phyloP scores from a whole-genome alignment of 2,797 vertebrate species.

The Percopsis omiscomaycus region DNA sequence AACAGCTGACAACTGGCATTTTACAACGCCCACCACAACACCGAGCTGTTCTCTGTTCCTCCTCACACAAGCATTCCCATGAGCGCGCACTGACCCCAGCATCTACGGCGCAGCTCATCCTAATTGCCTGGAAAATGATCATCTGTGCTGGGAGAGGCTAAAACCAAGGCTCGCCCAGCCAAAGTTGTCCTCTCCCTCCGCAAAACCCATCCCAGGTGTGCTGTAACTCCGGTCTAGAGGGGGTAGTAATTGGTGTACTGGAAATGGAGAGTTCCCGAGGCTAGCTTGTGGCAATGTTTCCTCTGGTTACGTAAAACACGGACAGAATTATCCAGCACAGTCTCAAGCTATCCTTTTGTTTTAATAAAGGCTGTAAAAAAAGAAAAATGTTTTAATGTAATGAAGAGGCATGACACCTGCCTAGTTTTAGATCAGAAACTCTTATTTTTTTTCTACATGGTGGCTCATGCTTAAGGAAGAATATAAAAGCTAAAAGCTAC shows the following conservation, averaged over 20 bases:
- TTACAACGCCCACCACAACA: not conserved
- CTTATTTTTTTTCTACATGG: no score
- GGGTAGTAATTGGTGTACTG: slow-evolving; percentile 41
- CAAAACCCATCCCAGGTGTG: not conserved
- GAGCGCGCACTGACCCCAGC: not conserved
- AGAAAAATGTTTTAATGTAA: no score
- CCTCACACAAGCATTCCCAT: not conserved
- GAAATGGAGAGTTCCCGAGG: slow-evolving; percentile 36
- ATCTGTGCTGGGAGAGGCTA: not conserved
- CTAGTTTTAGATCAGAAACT: no score
- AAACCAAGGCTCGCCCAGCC: not conserved
- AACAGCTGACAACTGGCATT: not conserved
- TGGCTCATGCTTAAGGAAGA: no score
- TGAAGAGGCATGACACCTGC: no score
- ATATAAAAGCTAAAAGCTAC: no score
- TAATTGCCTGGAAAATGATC: slow-evolving; percentile 10
- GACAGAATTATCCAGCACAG: slow-evolving; percentile 11
- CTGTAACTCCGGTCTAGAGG: not conserved
- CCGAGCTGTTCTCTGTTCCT: not conserved
- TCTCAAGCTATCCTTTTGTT: no score
- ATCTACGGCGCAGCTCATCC: not conserved
- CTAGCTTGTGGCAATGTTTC: slow-evolving; percentile 45
- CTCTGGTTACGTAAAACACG: slow-evolving; percentile 43
- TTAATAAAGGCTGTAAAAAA: no score
- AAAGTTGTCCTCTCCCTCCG: not conserved